Base-by-base conservation (phyloP, 1,140 invertebrate species). In the Rhopalosiphum padi region DNA sequence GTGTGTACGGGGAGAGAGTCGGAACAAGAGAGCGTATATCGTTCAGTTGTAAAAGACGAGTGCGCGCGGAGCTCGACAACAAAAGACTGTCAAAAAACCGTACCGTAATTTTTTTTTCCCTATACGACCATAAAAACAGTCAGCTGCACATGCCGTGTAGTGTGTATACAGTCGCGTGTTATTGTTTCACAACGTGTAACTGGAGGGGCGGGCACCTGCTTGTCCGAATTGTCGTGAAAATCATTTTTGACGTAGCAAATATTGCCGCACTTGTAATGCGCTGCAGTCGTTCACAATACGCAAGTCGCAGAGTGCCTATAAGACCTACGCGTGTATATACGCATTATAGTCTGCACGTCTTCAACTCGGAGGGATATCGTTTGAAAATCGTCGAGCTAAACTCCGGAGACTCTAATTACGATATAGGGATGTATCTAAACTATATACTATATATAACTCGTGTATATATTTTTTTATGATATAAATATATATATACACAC, bases 41-140 rank as follows among this genome's bases (percentile, higher is more conserved):
- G 82, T 53, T 77, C 11, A 77, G 87, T 37, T 83, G 91, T 55
- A 51, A 93, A 55, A 93, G 91, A 93, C 91, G 77, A 93, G 77
- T 55, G 48, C 21, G 46, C n/a, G 35, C 30, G 48, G 46, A 25
- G 41, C n/a, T 25, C 4, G 30, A 85, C 91, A 93, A 93, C 91
- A 93, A 93, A 93, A 85, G 91, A 93, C 82, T 85, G 91, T 85
- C 91, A n/a, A 93, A 93, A 93, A 92, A 92, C 82, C 35, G 91
- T 85, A 85, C 7, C 18, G 82, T 55, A 93, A 6, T 86, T 93
- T 86, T 93, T 93, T 86, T 41, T 53, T 15, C 41, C 21, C 35
- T 83, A 85, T 83, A 85, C 35, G 48, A 68, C 21, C 82, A 37
- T 93, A 93, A 93, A 93, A 93, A 86, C 48, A 85, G 91, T 93